phyloP scores from a whole-genome alignment of 2,797 vertebrate genomes.

The Neomorphus geoffroyi region DNA sequence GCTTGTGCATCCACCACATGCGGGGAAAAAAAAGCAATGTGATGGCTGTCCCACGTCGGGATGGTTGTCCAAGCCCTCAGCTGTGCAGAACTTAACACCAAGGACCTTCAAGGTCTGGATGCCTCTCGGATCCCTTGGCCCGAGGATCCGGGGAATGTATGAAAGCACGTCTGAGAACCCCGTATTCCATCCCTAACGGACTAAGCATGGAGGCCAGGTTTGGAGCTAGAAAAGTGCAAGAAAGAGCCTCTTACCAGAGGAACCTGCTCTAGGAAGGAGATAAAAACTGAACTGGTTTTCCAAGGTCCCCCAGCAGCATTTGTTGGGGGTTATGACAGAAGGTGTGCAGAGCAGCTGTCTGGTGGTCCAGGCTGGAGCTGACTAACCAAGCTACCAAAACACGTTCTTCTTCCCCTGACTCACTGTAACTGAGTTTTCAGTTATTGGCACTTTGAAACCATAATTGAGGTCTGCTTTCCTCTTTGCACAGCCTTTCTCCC shows the following conservation, averaged over 20 bases:
- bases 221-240: neutral
- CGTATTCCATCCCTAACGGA: neutral
- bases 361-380: neutral
- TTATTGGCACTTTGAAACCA: neutral
- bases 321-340: neutral
- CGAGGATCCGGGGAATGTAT: neutral
- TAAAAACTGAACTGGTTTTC: neutral
- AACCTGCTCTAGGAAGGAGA: neutral
- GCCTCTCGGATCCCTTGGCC: neutral
- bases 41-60: neutral
- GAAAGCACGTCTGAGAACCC: neutral
- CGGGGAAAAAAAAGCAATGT: accelerated
- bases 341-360: neutral
- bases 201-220: neutral
- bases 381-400: neutral
- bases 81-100: neutral
- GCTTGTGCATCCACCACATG: neutral
- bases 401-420: neutral
- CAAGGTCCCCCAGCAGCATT: neutral
- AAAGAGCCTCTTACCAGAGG: neutral
- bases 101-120: neutral
- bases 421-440: neutral
- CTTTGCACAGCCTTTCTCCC: neutral
- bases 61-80: neutral
- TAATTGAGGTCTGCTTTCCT: constrained; percentile 29